These are phyloP conservation scores for Malurus melanocephalus DNA, from an alignment of 2,113 vertebrate species.

Conservation along the genomic window DNA sequence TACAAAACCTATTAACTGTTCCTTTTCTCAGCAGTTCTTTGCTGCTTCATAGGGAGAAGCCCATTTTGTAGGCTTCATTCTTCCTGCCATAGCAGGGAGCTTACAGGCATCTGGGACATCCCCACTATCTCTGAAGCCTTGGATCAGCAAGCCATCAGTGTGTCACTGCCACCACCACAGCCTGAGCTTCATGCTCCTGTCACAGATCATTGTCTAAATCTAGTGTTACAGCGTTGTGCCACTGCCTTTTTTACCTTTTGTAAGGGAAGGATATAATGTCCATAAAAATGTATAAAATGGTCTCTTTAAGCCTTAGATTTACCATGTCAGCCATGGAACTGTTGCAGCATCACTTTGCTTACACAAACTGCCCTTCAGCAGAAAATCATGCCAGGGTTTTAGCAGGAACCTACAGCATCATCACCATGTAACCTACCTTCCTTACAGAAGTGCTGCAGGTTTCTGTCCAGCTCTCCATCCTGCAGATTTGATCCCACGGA, in stretches of 20 bases:
- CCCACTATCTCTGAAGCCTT: neutral
- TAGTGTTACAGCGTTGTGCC: neutral
- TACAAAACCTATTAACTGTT: neutral
- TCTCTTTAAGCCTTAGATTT: neutral
- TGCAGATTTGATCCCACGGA: neutral
- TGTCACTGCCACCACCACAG: neutral
- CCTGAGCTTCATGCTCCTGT: accelerated
- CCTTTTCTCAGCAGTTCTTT: neutral
- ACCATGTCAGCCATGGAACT: neutral
- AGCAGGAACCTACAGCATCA: neutral
- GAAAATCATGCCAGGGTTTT: neutral
- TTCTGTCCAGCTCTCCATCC: neutral
- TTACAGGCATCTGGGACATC: neutral
- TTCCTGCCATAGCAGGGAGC: neutral
- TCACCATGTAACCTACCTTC: accelerated
- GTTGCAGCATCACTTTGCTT: neutral
- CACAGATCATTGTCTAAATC: neutral
- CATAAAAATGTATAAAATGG: neutral
- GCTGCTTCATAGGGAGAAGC: neutral
- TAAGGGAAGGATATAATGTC: neutral
- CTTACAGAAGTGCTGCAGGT: neutral
- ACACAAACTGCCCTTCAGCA: neutral
- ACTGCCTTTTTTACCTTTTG: neutral
- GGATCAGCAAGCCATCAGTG: neutral
- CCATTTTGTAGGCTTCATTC: neutral